These are phyloP conservation scores for Anas bahamensis DNA, from an alignment of 2,797 vertebrate species.

Conservation along the genomic window DNA sequence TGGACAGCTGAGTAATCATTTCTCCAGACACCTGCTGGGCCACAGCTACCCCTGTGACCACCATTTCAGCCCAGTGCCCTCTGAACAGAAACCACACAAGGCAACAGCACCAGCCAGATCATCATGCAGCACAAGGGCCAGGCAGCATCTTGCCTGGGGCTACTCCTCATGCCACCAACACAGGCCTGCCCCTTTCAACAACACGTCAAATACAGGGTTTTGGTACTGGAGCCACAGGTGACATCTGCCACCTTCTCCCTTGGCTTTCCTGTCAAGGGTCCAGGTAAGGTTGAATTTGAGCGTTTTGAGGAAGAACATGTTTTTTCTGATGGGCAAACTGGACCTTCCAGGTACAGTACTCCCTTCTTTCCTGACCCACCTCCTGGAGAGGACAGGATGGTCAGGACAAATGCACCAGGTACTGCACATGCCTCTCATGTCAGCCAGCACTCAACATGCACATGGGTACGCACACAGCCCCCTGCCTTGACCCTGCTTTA, in stretches of 20 bases:
- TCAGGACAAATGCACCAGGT: background rate
- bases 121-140: background rate
- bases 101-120: background rate
- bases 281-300: background rate
- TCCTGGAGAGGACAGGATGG: background rate
- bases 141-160: background rate
- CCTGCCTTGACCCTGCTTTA: slow-evolving; percentile 15
- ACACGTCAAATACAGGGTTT: background rate
- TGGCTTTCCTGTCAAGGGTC: background rate
- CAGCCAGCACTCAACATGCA: background rate
- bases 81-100: background rate
- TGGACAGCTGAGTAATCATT: background rate
- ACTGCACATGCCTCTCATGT: background rate
- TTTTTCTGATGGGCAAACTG: background rate
- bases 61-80: background rate
- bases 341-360: background rate
- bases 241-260: accelerated
- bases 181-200: background rate
- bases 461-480: background rate
- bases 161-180: background rate
- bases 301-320: background rate
- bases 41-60: background rate
- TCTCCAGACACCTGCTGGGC: background rate
- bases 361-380: background rate
- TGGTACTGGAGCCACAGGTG: background rate